These are phyloP conservation scores for Dipodomys stephensi DNA, from an alignment of 2,113 vertebrate species.

Conservation along the genomic window DNA sequence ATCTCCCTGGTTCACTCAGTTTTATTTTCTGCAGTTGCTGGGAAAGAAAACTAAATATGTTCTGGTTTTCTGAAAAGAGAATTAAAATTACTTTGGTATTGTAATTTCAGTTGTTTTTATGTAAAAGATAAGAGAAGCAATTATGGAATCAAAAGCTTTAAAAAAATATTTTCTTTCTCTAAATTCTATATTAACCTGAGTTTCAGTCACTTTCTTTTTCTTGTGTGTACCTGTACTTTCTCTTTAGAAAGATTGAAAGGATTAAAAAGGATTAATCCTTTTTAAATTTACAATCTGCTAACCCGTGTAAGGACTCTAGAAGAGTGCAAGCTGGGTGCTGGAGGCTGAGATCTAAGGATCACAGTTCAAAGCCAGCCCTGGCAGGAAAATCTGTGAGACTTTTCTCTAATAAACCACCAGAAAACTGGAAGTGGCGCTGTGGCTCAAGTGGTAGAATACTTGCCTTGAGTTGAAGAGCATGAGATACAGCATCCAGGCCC, in stretches of 20 bases:
- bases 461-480: too few species aligned
- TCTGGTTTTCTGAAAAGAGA: background rate
- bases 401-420: too few species aligned
- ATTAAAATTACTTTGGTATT: background rate
- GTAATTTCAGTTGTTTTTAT: slow-evolving; percentile 15
- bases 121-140: slow-evolving; percentile 35
- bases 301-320: background rate
- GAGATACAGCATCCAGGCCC: too few species aligned
- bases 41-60: slow-evolving; percentile 3
- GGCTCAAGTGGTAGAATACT: too few species aligned
- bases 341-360: too few species aligned
- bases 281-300: background rate
- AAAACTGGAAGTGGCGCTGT: too few species aligned
- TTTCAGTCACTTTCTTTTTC: background rate
- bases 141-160: background rate
- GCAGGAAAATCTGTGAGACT: too few species aligned
- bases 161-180: background rate
- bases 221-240: background rate
- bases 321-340: too few species aligned
- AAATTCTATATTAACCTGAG: background rate
- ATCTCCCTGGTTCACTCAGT: background rate
- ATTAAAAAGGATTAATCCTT: background rate
- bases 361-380: too few species aligned
- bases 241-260: background rate
- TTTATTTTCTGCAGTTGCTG: background rate